Evolutionary conservation across 2,113 vertebrate species (phyloP), one percentile per base, ranked within the genome.

Genomic region (Phylloscopus trochiloides): DNA sequence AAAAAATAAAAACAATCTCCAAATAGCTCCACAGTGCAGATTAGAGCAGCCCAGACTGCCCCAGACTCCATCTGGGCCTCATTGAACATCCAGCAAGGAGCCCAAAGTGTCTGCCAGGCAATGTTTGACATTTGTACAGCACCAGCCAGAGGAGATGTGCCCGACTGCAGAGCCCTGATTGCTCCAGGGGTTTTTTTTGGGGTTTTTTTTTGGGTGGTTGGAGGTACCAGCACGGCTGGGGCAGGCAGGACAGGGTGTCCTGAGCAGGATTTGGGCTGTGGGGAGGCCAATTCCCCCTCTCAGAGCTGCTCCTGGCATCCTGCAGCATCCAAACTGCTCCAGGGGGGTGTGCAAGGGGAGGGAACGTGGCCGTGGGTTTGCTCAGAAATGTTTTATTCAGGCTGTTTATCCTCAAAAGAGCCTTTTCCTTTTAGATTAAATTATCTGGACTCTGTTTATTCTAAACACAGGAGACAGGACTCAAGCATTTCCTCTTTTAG

Each of bases 391-490:
- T 94, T 97, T 96, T 94, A 96, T 96, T 98, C 78, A 96, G 88
- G 75, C 75, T 80, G 95, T 95, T 95, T 90, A 97, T 93, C 91
- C 88, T 96, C 94, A 96, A 94, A 91, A 92, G 73, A 95, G 78
- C 29, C 9, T 94, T 93, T 72, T 93, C 90, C 26, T 95, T 43
- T 92, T 83, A 82, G 93, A 96, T 94, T 88, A 47, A 96, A 87
- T 96, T 97, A 97, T 97, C 95, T 96, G 87, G 90, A 75, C 96
- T 97, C 94, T 97, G 93, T 95, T 97, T 95, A 47, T 50, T 87
- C 82, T 95, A 94, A 96, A 97, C 97, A 82, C 88, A 62, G 86
- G 95, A 83, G 95, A 93, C 74, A 70, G 90, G 51, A 55, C 90
- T 96, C 70, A 17, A 57, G 70, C 88, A 95, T 92, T 92, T 91